Conservation (phyloP, 2,797 vertebrate genomes). For the Melanotaenia nigrans region DNA sequence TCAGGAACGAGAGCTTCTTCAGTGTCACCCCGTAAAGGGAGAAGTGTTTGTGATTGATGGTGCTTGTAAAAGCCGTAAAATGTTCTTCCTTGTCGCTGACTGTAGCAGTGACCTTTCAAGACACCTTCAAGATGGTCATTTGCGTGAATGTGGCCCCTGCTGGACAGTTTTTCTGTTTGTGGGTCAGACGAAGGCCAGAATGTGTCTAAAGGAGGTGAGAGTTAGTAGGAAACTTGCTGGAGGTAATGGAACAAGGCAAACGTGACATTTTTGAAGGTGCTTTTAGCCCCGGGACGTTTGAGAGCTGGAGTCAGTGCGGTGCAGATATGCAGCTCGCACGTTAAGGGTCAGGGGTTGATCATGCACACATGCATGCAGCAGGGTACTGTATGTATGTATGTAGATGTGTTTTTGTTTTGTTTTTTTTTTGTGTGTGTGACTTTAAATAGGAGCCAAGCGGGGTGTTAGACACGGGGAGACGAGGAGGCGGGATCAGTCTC, state of each 20-base stretch:
- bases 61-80: slow-evolving; percentile 44
- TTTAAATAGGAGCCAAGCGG: slow-evolving; percentile 37
- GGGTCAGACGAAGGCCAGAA: background rate
- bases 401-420: slow-evolving; percentile 7
- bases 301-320: slow-evolving; percentile 36
- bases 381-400: background rate
- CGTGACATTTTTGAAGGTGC: slow-evolving; percentile 64
- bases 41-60: slow-evolving; percentile 32
- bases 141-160: background rate
- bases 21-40: slow-evolving; percentile 13
- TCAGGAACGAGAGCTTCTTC: slow-evolving; percentile 14
- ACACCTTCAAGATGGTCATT: background rate
- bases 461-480: slow-evolving; percentile 43
- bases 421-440: slow-evolving; percentile 19
- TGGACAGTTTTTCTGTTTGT: background rate
- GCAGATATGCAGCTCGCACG: slow-evolving; percentile 60
- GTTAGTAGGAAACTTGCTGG: slow-evolving; percentile 27
- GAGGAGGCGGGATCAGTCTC: slow-evolving; percentile 53
- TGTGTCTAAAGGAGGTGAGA: slow-evolving; percentile 8
- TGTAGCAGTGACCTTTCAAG: slow-evolving; percentile 34
- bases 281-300: slow-evolving; percentile 53
- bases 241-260: slow-evolving; percentile 13
- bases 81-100: slow-evolving; percentile 10
- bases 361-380: background rate
- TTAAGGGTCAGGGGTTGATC: slow-evolving; percentile 57